Percentiles rank a stretch among this genome's conserved stretches.
Evolutionary conservation across 2,797 vertebrate species (phyloP).

Genomic region (Bradypus variegatus): DNA sequence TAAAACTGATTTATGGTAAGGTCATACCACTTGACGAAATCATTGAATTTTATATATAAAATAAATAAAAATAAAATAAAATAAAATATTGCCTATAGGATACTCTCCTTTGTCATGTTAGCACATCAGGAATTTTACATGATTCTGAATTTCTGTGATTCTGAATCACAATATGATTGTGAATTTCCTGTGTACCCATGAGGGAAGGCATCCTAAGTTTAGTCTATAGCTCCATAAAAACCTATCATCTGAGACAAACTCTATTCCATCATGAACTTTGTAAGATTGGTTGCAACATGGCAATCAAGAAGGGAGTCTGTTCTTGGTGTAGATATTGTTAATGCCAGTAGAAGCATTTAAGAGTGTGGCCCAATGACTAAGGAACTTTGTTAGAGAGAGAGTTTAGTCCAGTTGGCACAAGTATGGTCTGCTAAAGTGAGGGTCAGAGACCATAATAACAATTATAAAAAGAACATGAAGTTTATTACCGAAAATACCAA

Average conservation of each 20-base stretch:
- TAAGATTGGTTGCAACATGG: neutral
- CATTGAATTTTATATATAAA: neutral
- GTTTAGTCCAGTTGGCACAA: constrained; percentile 46
- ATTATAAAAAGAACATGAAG: constrained; percentile 40
- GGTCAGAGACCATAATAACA: constrained; percentile 15
- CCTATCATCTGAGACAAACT: neutral
- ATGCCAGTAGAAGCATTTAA: neutral
- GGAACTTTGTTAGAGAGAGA: neutral
- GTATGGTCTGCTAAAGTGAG: constrained; percentile 48
- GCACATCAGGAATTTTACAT: neutral
- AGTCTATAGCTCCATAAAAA: neutral
- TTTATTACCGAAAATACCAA: constrained; percentile 49
- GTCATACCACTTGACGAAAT: neutral
- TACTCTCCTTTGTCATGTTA: neutral
- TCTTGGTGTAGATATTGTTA: neutral
- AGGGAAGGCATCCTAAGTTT: constrained; percentile 9
- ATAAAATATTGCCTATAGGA: neutral
- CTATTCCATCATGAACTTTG: neutral
- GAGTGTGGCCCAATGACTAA: neutral
- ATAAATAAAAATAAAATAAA: neutral
- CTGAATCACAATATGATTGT: neutral
- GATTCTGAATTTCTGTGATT: neutral
- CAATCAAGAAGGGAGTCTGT: neutral
- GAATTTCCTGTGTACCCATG: neutral
- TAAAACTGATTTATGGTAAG: neutral